Percentiles rank a stretch among this genome's conserved stretches.
Evolutionary conservation across 2,113 vertebrate genomes (phyloP).

Genomic region (Ceyx margarethae): DNA sequence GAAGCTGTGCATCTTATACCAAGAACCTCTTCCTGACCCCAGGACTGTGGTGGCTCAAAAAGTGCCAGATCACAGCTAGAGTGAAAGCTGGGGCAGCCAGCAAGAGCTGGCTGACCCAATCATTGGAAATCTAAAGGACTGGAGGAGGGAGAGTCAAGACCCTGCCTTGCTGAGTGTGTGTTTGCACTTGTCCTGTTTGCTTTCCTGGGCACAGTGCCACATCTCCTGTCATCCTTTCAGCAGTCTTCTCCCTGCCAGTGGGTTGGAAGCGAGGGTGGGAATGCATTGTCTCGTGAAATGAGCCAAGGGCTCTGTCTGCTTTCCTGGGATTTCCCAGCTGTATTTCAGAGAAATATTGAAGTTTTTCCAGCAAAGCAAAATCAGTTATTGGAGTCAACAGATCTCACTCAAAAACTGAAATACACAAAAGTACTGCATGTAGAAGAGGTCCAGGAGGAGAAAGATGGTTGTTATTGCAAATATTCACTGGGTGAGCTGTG

Average conservation of each 20-base stretch:
- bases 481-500: neutral
- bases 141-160: neutral
- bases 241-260: neutral
- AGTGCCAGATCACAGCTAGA: neutral
- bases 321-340: slow-evolving; percentile 7
- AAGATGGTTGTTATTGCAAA: neutral
- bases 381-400: neutral
- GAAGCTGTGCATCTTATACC: neutral
- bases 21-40: neutral
- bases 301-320: neutral
- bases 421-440: neutral
- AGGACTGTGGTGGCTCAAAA: neutral
- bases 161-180: neutral
- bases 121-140: neutral
- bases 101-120: neutral
- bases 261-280: neutral
- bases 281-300: neutral
- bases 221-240: neutral
- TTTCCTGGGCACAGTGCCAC: neutral
- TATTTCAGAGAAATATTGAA: neutral
- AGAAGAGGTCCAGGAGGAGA: neutral
- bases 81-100: neutral
- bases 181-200: neutral
- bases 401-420: neutral
- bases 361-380: neutral